Evolutionary conservation across 1,140 invertebrate species (phyloP).

Genomic region (Drosophila sturtevanti): DNA sequence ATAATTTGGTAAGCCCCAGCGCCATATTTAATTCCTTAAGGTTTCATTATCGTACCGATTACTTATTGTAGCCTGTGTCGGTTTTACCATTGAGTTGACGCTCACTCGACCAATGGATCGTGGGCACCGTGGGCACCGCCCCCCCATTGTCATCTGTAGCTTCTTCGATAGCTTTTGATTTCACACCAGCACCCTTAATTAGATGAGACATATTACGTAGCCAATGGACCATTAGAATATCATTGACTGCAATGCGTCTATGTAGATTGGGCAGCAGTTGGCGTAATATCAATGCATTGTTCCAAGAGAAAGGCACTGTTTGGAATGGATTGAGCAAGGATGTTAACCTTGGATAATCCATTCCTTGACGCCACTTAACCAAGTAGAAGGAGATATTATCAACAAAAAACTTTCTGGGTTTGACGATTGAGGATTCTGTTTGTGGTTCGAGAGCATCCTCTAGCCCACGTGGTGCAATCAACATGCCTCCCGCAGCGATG

Average conservation of each 20-base stretch:
- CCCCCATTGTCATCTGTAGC: no score
- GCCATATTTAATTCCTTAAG: background rate
- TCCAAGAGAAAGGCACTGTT: background rate
- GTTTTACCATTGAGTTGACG: constrained; percentile 13
- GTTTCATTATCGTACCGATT: background rate
- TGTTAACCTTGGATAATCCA: background rate
- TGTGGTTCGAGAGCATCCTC: constrained; percentile 1
- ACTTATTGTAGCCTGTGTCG: background rate
- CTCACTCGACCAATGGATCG: constrained; percentile 14
- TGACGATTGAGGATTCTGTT: background rate
- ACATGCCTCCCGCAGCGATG: background rate
- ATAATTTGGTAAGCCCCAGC: background rate
- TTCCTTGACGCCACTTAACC: background rate
- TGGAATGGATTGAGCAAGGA: background rate
- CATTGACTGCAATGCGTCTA: background rate
- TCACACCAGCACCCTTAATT: background rate
- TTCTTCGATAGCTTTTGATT: background rate
- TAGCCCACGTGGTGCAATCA: background rate
- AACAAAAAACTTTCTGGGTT: background rate
- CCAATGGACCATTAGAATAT: constrained; percentile 10
- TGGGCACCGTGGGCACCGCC: background rate
- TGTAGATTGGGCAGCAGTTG: background rate
- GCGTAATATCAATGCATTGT: background rate
- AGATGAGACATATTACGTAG: background rate
- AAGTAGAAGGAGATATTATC: background rate